Conservation (phyloP, 2,113 vertebrate species). For the Arizona elegans region DNA sequence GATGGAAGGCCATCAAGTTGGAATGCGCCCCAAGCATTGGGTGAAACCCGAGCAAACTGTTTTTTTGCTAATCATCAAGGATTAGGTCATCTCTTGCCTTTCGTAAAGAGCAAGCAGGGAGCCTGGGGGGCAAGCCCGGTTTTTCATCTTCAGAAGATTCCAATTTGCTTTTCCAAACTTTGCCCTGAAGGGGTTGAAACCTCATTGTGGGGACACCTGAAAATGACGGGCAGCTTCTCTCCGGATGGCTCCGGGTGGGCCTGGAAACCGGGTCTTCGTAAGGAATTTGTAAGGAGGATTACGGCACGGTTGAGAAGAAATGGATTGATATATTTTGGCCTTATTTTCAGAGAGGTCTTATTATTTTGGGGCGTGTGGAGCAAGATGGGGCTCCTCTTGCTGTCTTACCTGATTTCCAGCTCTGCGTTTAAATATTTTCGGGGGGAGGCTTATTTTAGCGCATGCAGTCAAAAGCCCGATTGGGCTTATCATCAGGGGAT, state of each 20-base stretch:
- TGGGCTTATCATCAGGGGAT: no score
- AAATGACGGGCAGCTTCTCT: background rate
- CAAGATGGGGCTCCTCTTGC: no score
- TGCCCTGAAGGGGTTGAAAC: constrained; percentile 45
- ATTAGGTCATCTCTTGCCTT: constrained; percentile 31
- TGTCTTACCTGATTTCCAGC: no score
- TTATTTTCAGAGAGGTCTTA: no score
- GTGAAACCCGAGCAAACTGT: constrained; percentile 54
- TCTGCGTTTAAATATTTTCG: no score
- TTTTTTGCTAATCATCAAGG: constrained; percentile 59
- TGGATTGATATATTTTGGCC: background rate
- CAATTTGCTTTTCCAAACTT: constrained; percentile 58
- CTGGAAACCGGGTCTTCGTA: background rate
- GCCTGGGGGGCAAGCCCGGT: constrained; percentile 31
- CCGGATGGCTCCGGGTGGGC: background rate
- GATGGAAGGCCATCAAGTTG: constrained; percentile 57
- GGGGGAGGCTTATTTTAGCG: no score
- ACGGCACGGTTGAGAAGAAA: background rate
- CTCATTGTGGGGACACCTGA: background rate
- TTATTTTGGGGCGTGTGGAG: no score
- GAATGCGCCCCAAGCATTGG: constrained; percentile 59
- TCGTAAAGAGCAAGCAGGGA: constrained; percentile 31
- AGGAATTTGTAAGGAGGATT: background rate
- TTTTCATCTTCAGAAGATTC: constrained; percentile 54
- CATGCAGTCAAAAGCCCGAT: no score